A percentile compares a stretch with the other conserved stretches of the same genome.
Evolutionary conservation across 1,140 invertebrate species (phyloP).

Genomic region (Apocrypta bakeri): DNA sequence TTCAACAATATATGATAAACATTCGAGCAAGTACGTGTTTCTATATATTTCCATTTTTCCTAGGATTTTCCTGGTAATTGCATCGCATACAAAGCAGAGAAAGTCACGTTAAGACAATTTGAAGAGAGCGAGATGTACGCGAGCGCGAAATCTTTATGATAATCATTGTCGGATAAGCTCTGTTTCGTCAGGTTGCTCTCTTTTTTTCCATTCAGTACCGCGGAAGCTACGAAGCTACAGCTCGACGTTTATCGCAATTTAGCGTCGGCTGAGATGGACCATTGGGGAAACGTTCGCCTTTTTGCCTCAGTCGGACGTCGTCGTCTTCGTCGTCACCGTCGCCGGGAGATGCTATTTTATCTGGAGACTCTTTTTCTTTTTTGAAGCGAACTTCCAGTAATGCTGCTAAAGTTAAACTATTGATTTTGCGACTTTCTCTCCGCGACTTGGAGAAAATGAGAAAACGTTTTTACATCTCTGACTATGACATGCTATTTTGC

Average conservation of each 20-base stretch:
- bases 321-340: neutral
- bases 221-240: neutral
- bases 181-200: neutral
- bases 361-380: neutral
- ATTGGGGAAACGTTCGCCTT: neutral
- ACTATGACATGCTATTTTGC: neutral
- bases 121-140: neutral
- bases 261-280: neutral
- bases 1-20: too few species aligned
- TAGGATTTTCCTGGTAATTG: neutral
- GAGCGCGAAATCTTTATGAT: neutral
- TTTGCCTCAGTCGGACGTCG: neutral
- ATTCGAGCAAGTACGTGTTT: neutral
- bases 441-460: neutral
- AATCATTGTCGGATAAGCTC: neutral
- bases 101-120: neutral
- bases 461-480: slow-evolving; percentile 1
- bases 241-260: neutral
- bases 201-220: neutral
- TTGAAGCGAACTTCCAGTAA: neutral
- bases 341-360: neutral
- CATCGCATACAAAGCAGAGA: neutral
- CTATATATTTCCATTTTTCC: neutral
- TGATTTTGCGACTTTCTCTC: neutral
- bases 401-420: neutral